Evolutionary conservation across 2,888 invertebrate genomes (phyloP).

Genomic region (Molorchus minor): DNA sequence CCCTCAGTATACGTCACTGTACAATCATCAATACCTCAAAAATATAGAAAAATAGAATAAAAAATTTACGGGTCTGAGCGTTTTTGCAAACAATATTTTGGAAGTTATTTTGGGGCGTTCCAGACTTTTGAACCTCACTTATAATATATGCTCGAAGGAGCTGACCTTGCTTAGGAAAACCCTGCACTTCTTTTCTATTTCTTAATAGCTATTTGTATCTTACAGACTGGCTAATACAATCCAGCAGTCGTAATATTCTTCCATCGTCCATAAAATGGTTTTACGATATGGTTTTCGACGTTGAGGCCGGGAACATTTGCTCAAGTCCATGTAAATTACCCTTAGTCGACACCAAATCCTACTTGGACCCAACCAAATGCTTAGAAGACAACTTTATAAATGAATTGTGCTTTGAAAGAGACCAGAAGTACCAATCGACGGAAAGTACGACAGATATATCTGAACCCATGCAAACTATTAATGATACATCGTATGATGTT

Average conservation of each 20-base stretch:
- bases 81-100: not conserved
- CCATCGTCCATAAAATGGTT: slow-evolving; percentile 51
- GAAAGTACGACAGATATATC: not conserved
- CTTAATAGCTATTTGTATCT: not conserved
- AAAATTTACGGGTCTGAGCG: too few relatives aligned
- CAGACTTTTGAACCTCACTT: not conserved
- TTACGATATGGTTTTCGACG: slow-evolving; percentile 62
- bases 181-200: not conserved
- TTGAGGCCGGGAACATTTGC: slow-evolving; percentile 64
- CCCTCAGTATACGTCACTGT: too few relatives aligned
- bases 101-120: not conserved
- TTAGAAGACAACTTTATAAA: not conserved
- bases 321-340: slow-evolving; percentile 64
- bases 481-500: too few relatives aligned
- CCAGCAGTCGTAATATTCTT: not conserved
- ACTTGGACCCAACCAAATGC: not conserved
- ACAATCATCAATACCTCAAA: too few relatives aligned
- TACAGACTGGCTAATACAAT: slow-evolving; percentile 13
- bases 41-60: too few relatives aligned
- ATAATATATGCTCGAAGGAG: not conserved
- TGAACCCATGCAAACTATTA: not conserved
- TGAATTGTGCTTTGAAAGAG: not conserved
- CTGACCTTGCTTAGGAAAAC: not conserved
- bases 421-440: not conserved
- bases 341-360: slow-evolving; percentile 52